These are phyloP conservation scores for Macrophya alboannulata DNA, from an alignment of 2,888 invertebrate species.

Conservation along the genomic window DNA sequence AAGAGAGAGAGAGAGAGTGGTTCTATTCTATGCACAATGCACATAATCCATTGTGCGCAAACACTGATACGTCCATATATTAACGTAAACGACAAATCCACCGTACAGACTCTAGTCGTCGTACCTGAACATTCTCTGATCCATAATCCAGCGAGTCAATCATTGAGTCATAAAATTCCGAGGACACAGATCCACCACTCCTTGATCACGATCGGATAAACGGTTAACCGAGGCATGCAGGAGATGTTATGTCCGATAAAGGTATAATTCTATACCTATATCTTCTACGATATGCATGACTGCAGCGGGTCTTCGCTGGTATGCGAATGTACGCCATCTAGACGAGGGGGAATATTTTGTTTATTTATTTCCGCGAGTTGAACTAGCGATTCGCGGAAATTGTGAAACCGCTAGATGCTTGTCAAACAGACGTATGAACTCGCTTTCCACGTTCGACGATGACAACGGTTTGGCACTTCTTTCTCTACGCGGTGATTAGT, in stretches of 20 bases:
- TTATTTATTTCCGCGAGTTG: too few relatives aligned
- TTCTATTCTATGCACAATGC: background rate
- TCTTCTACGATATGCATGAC: background rate
- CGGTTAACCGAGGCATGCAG: background rate
- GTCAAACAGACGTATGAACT: background rate
- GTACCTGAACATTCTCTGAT: background rate
- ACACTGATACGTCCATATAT: background rate
- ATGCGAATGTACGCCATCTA: background rate
- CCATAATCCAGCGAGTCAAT: constrained; percentile 18
- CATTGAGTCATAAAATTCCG: constrained; percentile 38
- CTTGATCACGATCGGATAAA: constrained; percentile 17
- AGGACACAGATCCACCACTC: constrained; percentile 15
- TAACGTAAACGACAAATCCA: constrained; percentile 8
- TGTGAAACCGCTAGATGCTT: background rate
- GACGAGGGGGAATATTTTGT: too few relatives aligned
- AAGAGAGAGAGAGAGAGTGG: background rate
- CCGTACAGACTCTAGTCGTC: background rate
- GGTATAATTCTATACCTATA: background rate
- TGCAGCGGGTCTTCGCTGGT: background rate
- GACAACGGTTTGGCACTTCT: background rate
- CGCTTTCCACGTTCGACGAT: background rate
- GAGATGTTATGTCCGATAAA: background rate
- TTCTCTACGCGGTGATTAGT: background rate
- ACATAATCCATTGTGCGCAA: constrained; percentile 16
- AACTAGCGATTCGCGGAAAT: background rate